Evolutionary conservation across 2,888 invertebrate genomes (phyloP).

Genomic region (Galerucella calmariensis): DNA sequence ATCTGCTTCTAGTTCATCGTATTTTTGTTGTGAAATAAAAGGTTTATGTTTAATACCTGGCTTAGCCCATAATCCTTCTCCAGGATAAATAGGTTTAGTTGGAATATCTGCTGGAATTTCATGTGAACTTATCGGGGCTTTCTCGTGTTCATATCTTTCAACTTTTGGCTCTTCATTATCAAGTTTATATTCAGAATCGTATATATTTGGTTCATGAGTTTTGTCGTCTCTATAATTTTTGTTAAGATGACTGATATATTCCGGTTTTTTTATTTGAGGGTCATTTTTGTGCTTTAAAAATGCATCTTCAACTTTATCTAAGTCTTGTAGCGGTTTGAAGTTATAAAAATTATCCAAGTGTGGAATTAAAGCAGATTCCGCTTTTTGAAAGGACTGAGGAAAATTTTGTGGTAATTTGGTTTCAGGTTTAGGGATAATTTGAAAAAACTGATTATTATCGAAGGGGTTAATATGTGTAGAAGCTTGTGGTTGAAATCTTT

Average conservation of each 20-base stretch:
- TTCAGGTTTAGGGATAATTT: not conserved
- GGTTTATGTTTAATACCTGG: conserved; percentile 58
- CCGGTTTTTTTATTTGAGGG: not conserved
- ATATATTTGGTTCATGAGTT: conserved; percentile 48
- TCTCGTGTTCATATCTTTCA: conserved; percentile 42
- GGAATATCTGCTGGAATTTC: conserved; percentile 56
- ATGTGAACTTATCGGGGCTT: conserved; percentile 49
- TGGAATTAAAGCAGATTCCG: not conserved
- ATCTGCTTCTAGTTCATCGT: conserved; percentile 50
- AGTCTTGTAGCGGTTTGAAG: not conserved
- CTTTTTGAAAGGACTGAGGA: not conserved
- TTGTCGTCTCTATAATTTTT: conserved; percentile 53
- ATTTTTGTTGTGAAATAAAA: conserved; percentile 47
- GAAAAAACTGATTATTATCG: not conserved
- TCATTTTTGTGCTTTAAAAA: not conserved
- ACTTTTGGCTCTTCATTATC: conserved; percentile 41
- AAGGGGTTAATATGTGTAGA: not conserved
- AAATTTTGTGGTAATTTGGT: not conserved
- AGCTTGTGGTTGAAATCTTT: not conserved
- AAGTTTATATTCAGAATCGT: conserved; percentile 42
- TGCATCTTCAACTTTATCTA: not conserved
- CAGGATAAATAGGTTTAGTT: conserved; percentile 61
- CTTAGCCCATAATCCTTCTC: conserved; percentile 61
- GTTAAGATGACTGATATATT: conserved; percentile 32
- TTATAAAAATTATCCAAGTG: not conserved